phyloP scores from a whole-genome alignment of 1,140 invertebrate genomes.

The Dendroctonus valens region DNA sequence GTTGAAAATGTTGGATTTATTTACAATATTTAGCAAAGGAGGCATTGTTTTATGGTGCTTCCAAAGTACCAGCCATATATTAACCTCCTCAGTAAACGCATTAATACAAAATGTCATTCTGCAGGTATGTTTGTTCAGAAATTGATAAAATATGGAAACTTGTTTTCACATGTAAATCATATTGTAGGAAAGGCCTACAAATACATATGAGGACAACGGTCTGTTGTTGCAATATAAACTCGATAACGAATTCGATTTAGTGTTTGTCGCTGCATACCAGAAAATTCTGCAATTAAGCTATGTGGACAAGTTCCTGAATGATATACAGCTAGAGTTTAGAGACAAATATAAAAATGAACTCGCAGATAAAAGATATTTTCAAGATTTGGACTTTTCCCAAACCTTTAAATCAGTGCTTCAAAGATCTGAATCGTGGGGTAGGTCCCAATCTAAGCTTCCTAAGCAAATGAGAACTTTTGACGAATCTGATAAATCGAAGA shows the following conservation, averaged over 20 bases:
- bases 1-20: constrained; percentile 94
- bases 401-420: constrained; percentile 67
- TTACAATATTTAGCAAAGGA: constrained; percentile 98
- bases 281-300: constrained; percentile 96
- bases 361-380: constrained; percentile 62
- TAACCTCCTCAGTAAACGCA: constrained; percentile 91
- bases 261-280: constrained; percentile 98
- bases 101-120: constrained; percentile 94
- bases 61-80: constrained; percentile 87
- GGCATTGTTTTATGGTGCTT: constrained; percentile 99
- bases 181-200: constrained; percentile 79
- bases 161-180: constrained; percentile 1
- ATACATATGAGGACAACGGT: constrained; percentile 82
- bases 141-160: constrained; percentile 33
- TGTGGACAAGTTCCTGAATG: constrained; percentile 95
- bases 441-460: constrained; percentile 71
- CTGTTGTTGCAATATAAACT: constrained; percentile 92
- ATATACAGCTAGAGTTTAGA: constrained; percentile 93
- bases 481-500: constrained; percentile 96
- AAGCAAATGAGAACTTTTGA: constrained; percentile 94
- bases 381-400: constrained; percentile 68
- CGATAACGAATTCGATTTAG: constrained; percentile 98
- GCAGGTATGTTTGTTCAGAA: constrained; percentile 70
- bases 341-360: constrained; percentile 93
- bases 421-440: constrained; percentile 72